Conservation (phyloP, 2,888 invertebrate species). For the Conchocele bisecta region DNA sequence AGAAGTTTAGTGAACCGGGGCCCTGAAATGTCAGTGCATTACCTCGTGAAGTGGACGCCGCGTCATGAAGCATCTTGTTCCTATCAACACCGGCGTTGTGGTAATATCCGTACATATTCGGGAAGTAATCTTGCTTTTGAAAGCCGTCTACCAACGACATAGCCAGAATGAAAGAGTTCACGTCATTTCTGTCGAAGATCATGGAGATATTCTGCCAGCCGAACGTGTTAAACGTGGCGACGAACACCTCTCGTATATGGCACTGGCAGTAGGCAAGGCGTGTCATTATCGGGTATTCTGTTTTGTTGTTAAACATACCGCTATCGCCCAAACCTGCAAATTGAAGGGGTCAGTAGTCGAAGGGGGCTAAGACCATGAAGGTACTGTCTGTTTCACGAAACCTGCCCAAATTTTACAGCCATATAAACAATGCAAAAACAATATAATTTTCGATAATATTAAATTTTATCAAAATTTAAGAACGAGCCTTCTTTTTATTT, state of each 20-base stretch:
- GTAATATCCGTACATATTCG: slow-evolving; percentile 63
- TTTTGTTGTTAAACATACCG: slow-evolving; percentile 70
- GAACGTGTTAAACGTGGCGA: slow-evolving; percentile 64
- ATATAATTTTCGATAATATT: too few species aligned
- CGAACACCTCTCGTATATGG: slow-evolving; percentile 69
- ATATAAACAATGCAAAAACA: too few species aligned
- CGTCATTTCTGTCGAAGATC: slow-evolving; percentile 65
- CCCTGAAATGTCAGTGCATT: too few species aligned
- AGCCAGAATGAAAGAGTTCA: slow-evolving; percentile 61
- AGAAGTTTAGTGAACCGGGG: too few species aligned
- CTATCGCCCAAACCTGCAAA: slow-evolving; percentile 63
- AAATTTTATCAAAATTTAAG: too few species aligned
- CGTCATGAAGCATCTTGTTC: too few species aligned
- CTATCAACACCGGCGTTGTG: slow-evolving; percentile 32
- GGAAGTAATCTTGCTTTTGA: slow-evolving; percentile 49
- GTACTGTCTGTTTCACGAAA: too few species aligned
- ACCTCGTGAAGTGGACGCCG: too few species aligned
- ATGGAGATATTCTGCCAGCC: slow-evolving; percentile 68
- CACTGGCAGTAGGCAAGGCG: slow-evolving; percentile 76
- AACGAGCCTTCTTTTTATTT: too few species aligned
- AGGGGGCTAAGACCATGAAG: too few species aligned
- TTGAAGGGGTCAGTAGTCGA: too few species aligned
- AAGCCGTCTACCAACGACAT: slow-evolving; percentile 60
- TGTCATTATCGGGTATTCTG: slow-evolving; percentile 69
- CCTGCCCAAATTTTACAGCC: too few species aligned